Base-by-base conservation (phyloP, 2,113 vertebrate species). In the Catharus fuscescens region DNA sequence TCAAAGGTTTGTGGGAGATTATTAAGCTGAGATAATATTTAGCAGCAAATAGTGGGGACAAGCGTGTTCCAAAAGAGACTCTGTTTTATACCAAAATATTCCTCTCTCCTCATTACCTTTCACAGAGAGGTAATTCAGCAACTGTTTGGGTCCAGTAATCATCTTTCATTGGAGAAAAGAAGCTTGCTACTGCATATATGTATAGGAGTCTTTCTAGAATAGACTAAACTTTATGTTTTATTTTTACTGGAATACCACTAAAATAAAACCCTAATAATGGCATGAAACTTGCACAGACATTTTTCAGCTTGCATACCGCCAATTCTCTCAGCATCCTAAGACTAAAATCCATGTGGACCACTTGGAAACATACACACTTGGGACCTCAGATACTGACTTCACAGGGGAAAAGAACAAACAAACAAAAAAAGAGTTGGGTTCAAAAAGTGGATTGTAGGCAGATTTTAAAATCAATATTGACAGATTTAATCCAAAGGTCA, bases 401-500 rank as follows among this genome's bases (percentile, higher is more conserved):
- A 85, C 10, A 44, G 18, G 13, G 32, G 12, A 24, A 38, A 50
- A 88, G 24, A n/a, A 54, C 12, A 28, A 65, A 64, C 12, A 40
- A 26, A 44, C 2, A 18, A 45, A 34, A 53, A 32, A 45, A 67
- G 1, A 73, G 25, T 11, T 42, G 29, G 20, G n/a, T 64, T 91
- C 53, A 81, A 54, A 81, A 64, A 52, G 52, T 44, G 61, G 29
- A 71, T 36, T 20, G 13, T 42, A 62, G 26, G 34, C 47, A 91
- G 34, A 67, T 60, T 87, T 95, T 44, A 56, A 81, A 93, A 87
- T 64, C 61, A 81, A 38, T 87, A 78, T 61, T 95, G 84, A 71
- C 60, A 86, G 28, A 87, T 74, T 66, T 47, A 87, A 91, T 86
- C 36, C 83, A 93, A 84, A 95, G 44, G 70, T 89, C 54, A 92